Base-by-base conservation (phyloP, 2,113 vertebrate species). In the Cyprinodon tularosa region DNA sequence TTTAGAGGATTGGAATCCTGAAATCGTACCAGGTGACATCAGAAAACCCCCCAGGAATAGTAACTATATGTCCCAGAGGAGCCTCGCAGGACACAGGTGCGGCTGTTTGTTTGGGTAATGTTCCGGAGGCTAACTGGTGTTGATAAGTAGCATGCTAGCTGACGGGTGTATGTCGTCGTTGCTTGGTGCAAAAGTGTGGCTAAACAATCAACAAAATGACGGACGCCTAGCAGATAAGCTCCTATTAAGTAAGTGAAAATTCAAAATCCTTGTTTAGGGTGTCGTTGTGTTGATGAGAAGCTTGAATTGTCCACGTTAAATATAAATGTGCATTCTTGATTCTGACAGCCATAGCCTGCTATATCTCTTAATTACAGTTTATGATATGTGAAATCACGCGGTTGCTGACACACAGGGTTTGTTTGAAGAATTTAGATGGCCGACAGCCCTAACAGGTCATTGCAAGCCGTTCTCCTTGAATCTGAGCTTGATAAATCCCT, bases 91-190 rank as follows among this genome's bases (percentile, higher is more conserved):
- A 39, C 48, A 40, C 61, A 60, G 70, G 72, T 62, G 66, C 60
- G 68, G 62, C 70, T 83, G 77, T 64, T 74, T 78, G 40, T 69
- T 57, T 76, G 67, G 75, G 64, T 77, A 80, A 70, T 77, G 62
- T 44, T n/a, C 47, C 65, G 20, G 63, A 64, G 22, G 80, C 73
- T 84, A 88, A 44, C 48, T 68, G 81, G 77, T 78, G 74, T 53
- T 76, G 71, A 45, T 59, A 66, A 61, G 47, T 90, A 85, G 87
- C 83, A 40, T 72, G 81, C 62, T 82, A 75, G 85, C 77, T 84
- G 81, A 80, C 86, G n/a, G 1, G 72, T 89, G 72, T 84, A 86
- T 92, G 90, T 90, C 87, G 91, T 89, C 73, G 87, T 90, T 90
- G 85, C 87, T 88, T 68, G 77, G 84, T 89, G 82, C 85, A 82